Evolutionary conservation across 2,113 vertebrate genomes (phyloP), one percentile per base, ranked within the genome.

Genomic region (Hemicordylus capensis): DNA sequence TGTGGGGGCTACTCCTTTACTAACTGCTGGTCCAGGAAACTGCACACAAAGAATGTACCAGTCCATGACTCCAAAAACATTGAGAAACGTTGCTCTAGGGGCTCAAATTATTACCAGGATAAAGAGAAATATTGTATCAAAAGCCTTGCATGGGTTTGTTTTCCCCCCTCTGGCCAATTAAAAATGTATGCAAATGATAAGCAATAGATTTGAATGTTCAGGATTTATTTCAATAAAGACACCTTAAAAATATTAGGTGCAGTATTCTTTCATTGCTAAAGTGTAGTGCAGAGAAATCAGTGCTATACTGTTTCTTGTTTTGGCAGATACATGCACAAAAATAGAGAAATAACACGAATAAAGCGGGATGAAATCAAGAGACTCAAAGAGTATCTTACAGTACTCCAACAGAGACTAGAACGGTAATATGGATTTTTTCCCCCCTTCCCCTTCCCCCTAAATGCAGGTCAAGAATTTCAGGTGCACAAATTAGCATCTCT

Each of bases 331-430:
- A 99, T 99, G 98, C 98, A 99, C 94, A 98, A 97, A 96, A 99
- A 99, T 96, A 96, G 98, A 93, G 99, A 99, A 93, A 97, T 98
- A 94, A 99, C 98, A 87, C 96, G 98, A 94, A 97, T 99, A 95
- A 99, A 99, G 93, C 96, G 98, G 44, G 98, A 99, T 94, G 99
- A 99, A 95, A 99, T 99, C 96, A 97, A 98, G 92, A 97, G 98
- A 92, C 97, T 99, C 58, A 99, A 98, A 91, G 99, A 99, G 89
- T 98, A 99, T 93, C 97, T 99, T 91, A 99, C 97, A 0, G 95
- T 99, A 89, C 97, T 99, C 88, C 99, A 99, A 31, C 99, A 99
- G 92, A 97, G 98, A 94, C 94, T 99, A 94, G 99, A 99, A 97
- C 97, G 99, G 99, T 99, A 97, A 90, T 94, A 86, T 83, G 91